Base-by-base conservation (phyloP, 2,113 vertebrate species). In the Trochalopteron elliotii region DNA sequence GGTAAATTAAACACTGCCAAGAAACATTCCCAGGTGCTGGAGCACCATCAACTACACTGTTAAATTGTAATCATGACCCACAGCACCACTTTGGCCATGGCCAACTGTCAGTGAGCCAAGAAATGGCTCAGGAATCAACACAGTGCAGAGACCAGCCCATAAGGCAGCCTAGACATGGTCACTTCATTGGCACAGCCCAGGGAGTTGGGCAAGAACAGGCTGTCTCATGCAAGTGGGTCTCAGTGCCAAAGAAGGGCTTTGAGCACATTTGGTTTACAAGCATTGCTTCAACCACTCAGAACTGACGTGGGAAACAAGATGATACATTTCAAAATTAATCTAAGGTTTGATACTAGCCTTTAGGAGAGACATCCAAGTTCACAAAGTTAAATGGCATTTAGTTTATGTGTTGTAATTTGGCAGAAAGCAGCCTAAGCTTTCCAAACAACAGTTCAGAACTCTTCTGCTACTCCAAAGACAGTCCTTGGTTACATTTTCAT, bases 331-430 rank as follows among this genome's bases (percentile, higher is more conserved):
- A 4, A 52, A 90, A 59, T 49, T 81, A 83, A 69, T 37, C 11
- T 3, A 15, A 80, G 15, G 30, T 65, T 69, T 63, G 55, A 69
- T 44, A 11, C 3, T 39, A n/a, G 10, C 11, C n/a, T 64, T 72
- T 21, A 57, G 67, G 35, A 87, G 37, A 87, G 52, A 18, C 63
- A 69, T 47, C 25, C 71, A 74, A 86, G 71, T 44, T 45, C 45
- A 77, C 16, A 47, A 72, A 96, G 85, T 49, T 42, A 87, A 89
- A 83, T 15, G 11, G 27, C n/a, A 68, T 72, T 86, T 45, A 35
- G 31, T n/a, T 68, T 39, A 44, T 4, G 8, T 12, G 17, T 20
- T 61, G 42, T 25, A 59, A 67, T 80, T 80, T 80, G 50, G 45
- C 59, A 94, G 47, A 60, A 94, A 47, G n/a, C 37, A 69, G 33